Percentiles rank a stretch among this genome's conserved stretches.
Evolutionary conservation across 2,797 vertebrate species (phyloP).

Genomic region (Orestias chungarensis): DNA sequence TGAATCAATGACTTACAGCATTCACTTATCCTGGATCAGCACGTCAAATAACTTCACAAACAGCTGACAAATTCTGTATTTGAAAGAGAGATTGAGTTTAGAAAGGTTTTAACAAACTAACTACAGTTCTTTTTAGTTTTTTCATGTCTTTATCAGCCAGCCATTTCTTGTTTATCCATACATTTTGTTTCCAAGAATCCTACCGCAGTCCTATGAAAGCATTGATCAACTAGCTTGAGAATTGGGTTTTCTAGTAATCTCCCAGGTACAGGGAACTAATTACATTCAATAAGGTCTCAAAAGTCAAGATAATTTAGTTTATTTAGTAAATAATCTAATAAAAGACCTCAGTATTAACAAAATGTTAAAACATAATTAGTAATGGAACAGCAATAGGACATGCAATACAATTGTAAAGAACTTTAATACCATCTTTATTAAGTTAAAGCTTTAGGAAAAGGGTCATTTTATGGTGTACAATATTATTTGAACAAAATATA

Average conservation of each 20-base stretch:
- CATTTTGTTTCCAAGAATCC: neutral
- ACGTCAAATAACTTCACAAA: neutral
- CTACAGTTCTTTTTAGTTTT: too few relatives aligned
- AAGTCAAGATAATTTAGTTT: conserved; percentile 41
- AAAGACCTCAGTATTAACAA: conserved; percentile 21
- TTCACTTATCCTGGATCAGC: too few relatives aligned
- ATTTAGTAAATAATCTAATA: conserved; percentile 56
- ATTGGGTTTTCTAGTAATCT: neutral
- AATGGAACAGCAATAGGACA: neutral
- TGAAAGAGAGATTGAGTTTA: neutral
- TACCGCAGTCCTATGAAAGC: neutral
- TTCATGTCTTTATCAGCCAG: too few relatives aligned
- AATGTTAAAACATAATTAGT: neutral
- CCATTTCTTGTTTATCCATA: neutral
- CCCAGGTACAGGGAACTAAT: conserved; percentile 27
- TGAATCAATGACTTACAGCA: too few relatives aligned
- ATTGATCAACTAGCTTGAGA: neutral
- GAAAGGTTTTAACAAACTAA: neutral
- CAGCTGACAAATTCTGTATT: neutral
- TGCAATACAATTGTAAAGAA: neutral
- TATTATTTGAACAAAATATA: neutral
- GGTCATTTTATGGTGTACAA: neutral
- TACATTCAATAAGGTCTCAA: conserved; percentile 60
- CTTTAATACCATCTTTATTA: neutral
- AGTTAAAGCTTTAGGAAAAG: neutral